Conservation (phyloP, 1,140 invertebrate species). For the Charaxes varanes region DNA sequence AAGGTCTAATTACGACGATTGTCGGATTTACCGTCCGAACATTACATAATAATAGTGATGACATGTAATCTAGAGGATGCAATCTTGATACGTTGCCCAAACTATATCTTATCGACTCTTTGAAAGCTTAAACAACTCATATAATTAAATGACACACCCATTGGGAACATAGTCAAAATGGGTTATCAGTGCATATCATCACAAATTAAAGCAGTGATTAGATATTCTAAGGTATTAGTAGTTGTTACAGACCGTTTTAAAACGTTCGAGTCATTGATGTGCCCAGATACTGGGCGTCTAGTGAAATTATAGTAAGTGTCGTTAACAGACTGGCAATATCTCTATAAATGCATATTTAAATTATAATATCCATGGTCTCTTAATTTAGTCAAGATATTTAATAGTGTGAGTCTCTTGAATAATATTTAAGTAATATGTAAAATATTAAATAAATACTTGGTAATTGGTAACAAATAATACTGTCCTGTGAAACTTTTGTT, state of each 20-base stretch:
- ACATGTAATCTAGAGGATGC: slow-evolving; percentile 56
- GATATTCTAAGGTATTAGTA: slow-evolving; percentile 73
- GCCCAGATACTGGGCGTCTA: slow-evolving; percentile 67
- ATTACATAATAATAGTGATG: slow-evolving; percentile 67
- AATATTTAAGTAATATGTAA: slow-evolving; percentile 63
- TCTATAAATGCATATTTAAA: slow-evolving; percentile 70
- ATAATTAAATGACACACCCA: slow-evolving; percentile 47
- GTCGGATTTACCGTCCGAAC: slow-evolving; percentile 70
- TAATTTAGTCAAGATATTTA: slow-evolving; percentile 72
- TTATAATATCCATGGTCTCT: slow-evolving; percentile 69
- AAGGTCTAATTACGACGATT: slow-evolving; percentile 66
- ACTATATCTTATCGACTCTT: slow-evolving; percentile 50
- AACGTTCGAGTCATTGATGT: slow-evolving; percentile 65
- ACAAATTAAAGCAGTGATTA: slow-evolving; percentile 72
- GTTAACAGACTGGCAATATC: slow-evolving; percentile 72
- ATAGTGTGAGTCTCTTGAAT: slow-evolving; percentile 70
- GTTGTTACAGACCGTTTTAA: slow-evolving; percentile 70
- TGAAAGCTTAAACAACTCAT: slow-evolving; percentile 49
- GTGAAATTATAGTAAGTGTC: slow-evolving; percentile 71
- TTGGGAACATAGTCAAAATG: slow-evolving; percentile 50
- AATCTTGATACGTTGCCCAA: slow-evolving; percentile 52
- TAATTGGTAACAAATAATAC: slow-evolving; percentile 52
- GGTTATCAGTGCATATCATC: slow-evolving; percentile 73
- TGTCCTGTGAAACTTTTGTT: slow-evolving; percentile 70
- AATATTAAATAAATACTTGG: slow-evolving; percentile 61